Evolutionary conservation across 2,888 invertebrate genomes (phyloP).

Genomic region (Sceliomorpha sp.): DNA sequence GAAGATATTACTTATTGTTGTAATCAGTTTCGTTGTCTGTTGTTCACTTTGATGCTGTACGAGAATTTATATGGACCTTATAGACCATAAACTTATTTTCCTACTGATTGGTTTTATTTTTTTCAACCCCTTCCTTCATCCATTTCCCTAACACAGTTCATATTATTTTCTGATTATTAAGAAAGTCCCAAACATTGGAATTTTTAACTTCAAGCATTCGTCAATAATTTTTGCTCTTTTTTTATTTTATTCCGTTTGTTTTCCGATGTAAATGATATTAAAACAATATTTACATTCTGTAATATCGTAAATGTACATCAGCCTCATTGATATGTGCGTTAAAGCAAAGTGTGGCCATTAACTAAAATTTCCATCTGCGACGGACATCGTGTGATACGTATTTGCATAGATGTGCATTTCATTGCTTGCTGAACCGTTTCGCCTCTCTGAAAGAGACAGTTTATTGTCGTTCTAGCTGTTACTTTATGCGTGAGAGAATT

Average conservation of each 20-base stretch:
- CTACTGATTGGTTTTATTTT: slow-evolving; percentile 1
- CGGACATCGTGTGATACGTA: slow-evolving; percentile 36
- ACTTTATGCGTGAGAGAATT: slow-evolving; percentile 51
- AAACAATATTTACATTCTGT: slow-evolving; percentile 5
- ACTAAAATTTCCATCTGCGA: slow-evolving; percentile 55
- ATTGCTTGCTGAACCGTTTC: slow-evolving; percentile 45
- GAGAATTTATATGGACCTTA: slow-evolving; percentile 2
- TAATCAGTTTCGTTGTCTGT: slow-evolving; percentile 10
- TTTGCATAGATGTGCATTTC: slow-evolving; percentile 54
- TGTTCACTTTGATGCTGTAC: slow-evolving; percentile 8
- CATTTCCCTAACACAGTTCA: background rate
- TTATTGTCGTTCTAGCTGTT: slow-evolving; percentile 53
- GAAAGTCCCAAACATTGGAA: too few species aligned
- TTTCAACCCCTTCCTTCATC: background rate
- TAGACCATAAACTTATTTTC: slow-evolving; percentile 8
- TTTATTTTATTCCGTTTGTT: too few species aligned
- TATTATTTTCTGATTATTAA: slow-evolving; percentile 3
- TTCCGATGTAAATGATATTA: too few species aligned
- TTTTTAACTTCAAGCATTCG: too few species aligned
- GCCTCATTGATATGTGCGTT: slow-evolving; percentile 42
- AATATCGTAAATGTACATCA: slow-evolving; percentile 31
- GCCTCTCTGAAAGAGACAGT: slow-evolving; percentile 41
- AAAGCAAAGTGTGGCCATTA: slow-evolving; percentile 51
- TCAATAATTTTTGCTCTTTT: too few species aligned
- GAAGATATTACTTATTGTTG: background rate